Evolutionary conservation across 2,797 vertebrate genomes (phyloP), one percentile per base, ranked within the genome.

Genomic region (Sebastes vulpes): DNA sequence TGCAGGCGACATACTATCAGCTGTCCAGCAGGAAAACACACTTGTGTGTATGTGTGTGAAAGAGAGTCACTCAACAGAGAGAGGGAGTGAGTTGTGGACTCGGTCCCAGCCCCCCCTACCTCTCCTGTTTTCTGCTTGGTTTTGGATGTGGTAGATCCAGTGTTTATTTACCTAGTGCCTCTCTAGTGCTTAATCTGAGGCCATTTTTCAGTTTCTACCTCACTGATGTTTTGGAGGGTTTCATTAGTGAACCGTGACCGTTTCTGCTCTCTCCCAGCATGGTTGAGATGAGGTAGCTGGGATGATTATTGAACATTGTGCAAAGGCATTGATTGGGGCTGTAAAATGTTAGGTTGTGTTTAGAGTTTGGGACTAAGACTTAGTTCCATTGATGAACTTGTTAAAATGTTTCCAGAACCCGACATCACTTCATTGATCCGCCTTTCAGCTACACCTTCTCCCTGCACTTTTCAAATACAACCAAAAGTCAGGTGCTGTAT

Each of bases 91-190:
- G 69, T 38, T 7, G 56, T 76, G 60, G 61, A 65, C 52, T 32
- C 60, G 14, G 42, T 46, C 42, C 16, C 42, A n/a, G 3, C 42
- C 42, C 14, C 6, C 18, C 18, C 8, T 4, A n/a, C 48, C 48
- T 20, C 48, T 50, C 18, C 8, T 50, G 48, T 50, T 77, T 72
- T 75, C 66, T 90, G 85, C 20, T 73, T 84, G 66, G 59, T 76
- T 79, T 84, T 83, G 66, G 48, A 50, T 50, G n/a, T 50, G 48
- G 48, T 50, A 50, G 48, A 65, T 63, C 69, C 75, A 56, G 63
- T 75, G 72, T 84, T 86, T 85, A 72, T 82, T 86, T 80, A 58
- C 64, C 23, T 31, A 29, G 23, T 38, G 67, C 74, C 60, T 78
- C 71, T 78, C 58, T 64, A 35, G 59, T 56, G 75, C 72, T 82